These are phyloP conservation scores for Bungarus multicinctus DNA, from an alignment of 2,113 vertebrate species.

Conservation along the genomic window DNA sequence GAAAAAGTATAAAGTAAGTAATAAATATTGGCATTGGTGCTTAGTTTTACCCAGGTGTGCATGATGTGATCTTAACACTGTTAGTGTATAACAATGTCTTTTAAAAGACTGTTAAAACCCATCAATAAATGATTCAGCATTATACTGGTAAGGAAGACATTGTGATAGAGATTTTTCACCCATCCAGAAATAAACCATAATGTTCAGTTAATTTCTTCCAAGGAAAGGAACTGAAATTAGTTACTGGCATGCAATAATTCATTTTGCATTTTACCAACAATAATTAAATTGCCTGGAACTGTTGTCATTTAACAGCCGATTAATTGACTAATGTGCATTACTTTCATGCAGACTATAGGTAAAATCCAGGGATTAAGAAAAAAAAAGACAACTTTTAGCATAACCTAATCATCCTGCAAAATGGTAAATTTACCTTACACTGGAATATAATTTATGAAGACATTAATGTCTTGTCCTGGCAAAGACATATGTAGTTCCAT, in stretches of 20 bases:
- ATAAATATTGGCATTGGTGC: too few species aligned
- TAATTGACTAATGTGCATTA: constrained; percentile 97
- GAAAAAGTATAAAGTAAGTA: background rate
- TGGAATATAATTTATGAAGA: constrained; percentile 43
- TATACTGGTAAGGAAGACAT: constrained; percentile 46
- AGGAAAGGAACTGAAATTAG: constrained; percentile 69
- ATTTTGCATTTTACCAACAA: constrained; percentile 80
- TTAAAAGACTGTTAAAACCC: background rate
- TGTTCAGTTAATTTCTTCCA: constrained; percentile 70
- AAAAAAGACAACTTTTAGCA: constrained; percentile 41
- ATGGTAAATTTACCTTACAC: constrained; percentile 49
- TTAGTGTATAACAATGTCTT: background rate
- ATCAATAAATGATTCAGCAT: constrained; percentile 26
- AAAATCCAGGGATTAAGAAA: constrained; percentile 80
- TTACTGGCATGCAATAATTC: constrained; percentile 75
- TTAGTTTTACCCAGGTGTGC: background rate
- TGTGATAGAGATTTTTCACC: constrained; percentile 12
- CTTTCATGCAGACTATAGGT: constrained; percentile 78
- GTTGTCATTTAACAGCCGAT: constrained; percentile 96
- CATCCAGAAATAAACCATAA: constrained; percentile 45
- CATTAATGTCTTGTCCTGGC: constrained; percentile 27
- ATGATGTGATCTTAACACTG: background rate
- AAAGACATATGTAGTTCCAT: background rate
- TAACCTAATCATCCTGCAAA: constrained; percentile 41
- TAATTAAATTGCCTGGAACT: constrained; percentile 95